These are phyloP conservation scores for Nannospalax galili DNA, from an alignment of 2,113 vertebrate species.

Conservation along the genomic window DNA sequence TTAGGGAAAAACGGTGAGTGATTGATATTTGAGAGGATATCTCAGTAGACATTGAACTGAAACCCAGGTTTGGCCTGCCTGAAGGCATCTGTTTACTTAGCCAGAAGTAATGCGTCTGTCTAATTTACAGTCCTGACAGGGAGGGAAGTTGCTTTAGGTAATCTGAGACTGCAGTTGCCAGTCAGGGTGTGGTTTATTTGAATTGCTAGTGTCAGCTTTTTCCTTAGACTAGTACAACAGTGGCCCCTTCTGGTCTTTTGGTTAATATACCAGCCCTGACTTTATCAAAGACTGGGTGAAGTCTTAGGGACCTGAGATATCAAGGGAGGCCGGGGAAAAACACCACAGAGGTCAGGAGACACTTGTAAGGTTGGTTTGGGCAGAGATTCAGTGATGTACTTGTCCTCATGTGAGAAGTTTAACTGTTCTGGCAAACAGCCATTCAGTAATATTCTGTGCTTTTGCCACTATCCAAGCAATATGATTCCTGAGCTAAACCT, in stretches of 20 bases:
- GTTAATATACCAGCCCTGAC: neutral
- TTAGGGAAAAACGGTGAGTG: neutral
- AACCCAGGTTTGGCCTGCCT: conserved; percentile 12
- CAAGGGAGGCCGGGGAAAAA: neutral
- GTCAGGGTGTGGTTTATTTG: neutral
- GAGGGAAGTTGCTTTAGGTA: neutral
- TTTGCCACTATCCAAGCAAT: neutral
- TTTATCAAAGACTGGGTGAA: neutral
- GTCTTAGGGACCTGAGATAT: neutral
- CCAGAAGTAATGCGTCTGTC: neutral
- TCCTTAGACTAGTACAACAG: conserved; percentile 19
- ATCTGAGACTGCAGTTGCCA: neutral
- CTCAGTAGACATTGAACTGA: conserved; percentile 29
- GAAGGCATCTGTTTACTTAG: neutral
- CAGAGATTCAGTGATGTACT: neutral
- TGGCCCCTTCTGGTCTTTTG: conserved; percentile 52
- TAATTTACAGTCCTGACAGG: conserved; percentile 27
- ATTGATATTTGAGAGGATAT: conserved; percentile 18
- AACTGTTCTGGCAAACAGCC: neutral
- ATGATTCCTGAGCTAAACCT: neutral
- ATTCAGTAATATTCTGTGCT: neutral
- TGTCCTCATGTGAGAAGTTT: neutral
- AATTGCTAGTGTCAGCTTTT: neutral
- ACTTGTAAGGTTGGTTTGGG: neutral
- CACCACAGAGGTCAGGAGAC: neutral